Conservation (phyloP, 1,140 invertebrate genomes). For the Antheraea mylitta region DNA sequence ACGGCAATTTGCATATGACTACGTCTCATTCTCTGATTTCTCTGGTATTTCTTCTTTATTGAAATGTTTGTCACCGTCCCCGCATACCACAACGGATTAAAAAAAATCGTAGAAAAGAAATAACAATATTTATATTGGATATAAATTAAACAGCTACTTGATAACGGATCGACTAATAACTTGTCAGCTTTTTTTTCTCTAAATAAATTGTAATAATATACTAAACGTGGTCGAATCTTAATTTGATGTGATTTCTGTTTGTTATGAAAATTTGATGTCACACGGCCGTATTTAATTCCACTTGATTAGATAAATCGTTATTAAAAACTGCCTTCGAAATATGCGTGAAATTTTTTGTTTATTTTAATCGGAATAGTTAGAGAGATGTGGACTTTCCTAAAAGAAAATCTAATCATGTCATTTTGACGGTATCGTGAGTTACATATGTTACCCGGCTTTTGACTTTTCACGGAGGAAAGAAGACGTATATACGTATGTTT, state of each 20-base stretch:
- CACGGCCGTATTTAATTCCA: neutral
- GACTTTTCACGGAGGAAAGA: no score
- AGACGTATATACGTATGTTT: no score
- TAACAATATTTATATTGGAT: constrained; percentile 50
- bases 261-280: neutral
- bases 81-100: constrained; percentile 50
- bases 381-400: no score
- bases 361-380: neutral
- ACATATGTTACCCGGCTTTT: no score
- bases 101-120: constrained; percentile 28
- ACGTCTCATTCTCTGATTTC: constrained; percentile 45
- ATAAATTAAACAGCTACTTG: constrained; percentile 46
- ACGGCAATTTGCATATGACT: constrained; percentile 45
- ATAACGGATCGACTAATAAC: constrained; percentile 28
- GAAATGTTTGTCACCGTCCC: constrained; percentile 33
- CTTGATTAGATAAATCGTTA: neutral
- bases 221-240: neutral
- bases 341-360: neutral
- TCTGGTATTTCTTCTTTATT: constrained; percentile 29
- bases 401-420: no score
- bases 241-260: constrained; percentile 3
- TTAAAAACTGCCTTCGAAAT: neutral
- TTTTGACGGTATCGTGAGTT: no score
- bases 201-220: constrained; percentile 26
- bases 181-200: constrained; percentile 19